Evolutionary conservation across 2,888 invertebrate genomes (phyloP), one percentile per base, ranked within the genome.

Genomic region (Lapara coniferarum): DNA sequence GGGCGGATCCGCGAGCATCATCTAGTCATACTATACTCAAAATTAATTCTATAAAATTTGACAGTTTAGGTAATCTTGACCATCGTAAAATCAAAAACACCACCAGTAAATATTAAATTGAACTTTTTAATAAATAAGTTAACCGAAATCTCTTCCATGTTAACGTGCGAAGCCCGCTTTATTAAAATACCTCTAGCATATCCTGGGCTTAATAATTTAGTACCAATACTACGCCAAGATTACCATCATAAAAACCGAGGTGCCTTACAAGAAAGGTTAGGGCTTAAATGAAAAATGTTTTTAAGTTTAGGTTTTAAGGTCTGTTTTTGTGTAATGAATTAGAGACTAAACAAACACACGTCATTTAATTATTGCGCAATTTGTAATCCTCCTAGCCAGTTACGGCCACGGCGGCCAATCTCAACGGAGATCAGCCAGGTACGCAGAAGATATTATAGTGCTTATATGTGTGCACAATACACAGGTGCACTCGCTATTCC

Each of bases 121-220:
- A 10, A 49, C 19, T 46, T 46, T 19, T 49, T 63, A 63, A 63
- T 63, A 46, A 46, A 44, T 44, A 59, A 44, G 16, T 59, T 19
- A 49, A 63, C 49, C 19, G 12, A 63, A 63, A 63, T 63, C 13
- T 19, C 63, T 63, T 49, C 63, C 49, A 19, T 13, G 16, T 46
- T 19, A 46, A 49, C 6, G 63, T 13, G 63, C 12, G 49, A 63
- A 46, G 19, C 46, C 49, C 19, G 63, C 63, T 63, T 49, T 63
- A 63, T 63, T 63, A 63, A 63, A 63, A 63, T 19, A 49, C 63
- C 63, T 63, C 19, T 63, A 63, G 13, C 19, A 49, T 46, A 63
- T 46, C 63, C 19, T 63, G 46, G 19, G 19, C 13, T 63, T 63
- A 63, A 63, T 63, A 63, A 19, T 63, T 63, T 63, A 63, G 19